Base-by-base conservation (phyloP, 2,113 vertebrate species). In the Tretioscincus oriximinensis region DNA sequence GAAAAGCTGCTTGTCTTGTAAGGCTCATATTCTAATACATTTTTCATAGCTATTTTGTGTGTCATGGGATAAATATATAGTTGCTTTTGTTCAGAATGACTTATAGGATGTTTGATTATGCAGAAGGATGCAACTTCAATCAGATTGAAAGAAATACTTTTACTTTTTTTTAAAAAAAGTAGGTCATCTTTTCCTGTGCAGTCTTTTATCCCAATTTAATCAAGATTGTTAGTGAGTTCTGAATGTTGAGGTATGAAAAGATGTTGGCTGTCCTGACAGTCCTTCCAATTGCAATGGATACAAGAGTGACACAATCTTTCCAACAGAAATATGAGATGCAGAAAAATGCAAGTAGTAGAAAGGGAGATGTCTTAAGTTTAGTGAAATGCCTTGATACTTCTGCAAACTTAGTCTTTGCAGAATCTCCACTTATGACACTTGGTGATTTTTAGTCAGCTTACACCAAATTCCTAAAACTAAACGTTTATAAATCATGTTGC, bases 121-220 rank as follows among this genome's bases (percentile, higher is more conserved):
- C 28, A n/a, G 0, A 35, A 28, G 24, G 47, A 1, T 51, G 0
- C 77, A 41, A 1, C 0, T 71, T 45, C 64, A 2, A 73, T 10
- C 21, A 73, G 47, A 16, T 63, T 21, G 45, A 83, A 9, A 29
- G 0, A 67, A 77, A 66, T 60, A 45, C 2, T 16, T 81, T 31
- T n/a, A n/a, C n/a, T 76, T 60, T 64, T 72, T 72, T 72, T 72
- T 28, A 3, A 49, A 65, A 26, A 68, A 83, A 78, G 24, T 58
- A 26, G 10, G 8, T 3, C 16, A 81, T 7, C 8, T 83, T 29
- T 14, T 10, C 3, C 45, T 26, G 41, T 9, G 29, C 66, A 8
- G 2, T 51, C 28, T 54, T 14, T 29, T 63, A 2, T 11, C 61
- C 71, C 74, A 24, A n/a, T 76, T 87, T 51, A 78, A 77, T 81